Evolutionary conservation across 2,797 vertebrate species (phyloP).

Genomic region (Cyprinella venusta): DNA sequence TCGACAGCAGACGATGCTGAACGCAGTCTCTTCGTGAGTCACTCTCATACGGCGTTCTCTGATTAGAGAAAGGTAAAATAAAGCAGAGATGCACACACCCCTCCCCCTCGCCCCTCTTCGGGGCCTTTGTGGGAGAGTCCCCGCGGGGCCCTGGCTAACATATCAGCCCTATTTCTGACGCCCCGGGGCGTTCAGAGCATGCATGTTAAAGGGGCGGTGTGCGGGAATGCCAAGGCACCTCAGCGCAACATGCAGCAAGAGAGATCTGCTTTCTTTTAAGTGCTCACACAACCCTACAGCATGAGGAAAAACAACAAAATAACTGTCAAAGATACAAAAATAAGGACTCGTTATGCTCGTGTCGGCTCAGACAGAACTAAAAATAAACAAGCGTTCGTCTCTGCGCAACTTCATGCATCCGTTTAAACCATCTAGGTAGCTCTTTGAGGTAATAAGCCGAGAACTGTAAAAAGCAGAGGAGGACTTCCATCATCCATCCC

Average conservation of each 20-base stretch:
- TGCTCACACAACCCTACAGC: slow-evolving; percentile 61
- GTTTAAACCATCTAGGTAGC: slow-evolving; percentile 69
- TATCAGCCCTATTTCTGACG: slow-evolving; percentile 84
- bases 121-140: slow-evolving; percentile 71
- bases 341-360: slow-evolving; percentile 29
- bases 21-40: slow-evolving; percentile 9
- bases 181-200: slow-evolving; percentile 79
- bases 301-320: slow-evolving; percentile 58
- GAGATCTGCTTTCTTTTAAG: slow-evolving; percentile 73
- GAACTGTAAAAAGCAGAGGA: slow-evolving; percentile 73
- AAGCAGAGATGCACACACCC: slow-evolving; percentile 73
- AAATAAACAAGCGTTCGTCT: slow-evolving; percentile 57
- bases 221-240: slow-evolving; percentile 81
- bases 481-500: slow-evolving; percentile 69
- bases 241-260: slow-evolving; percentile 77
- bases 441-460: slow-evolving; percentile 78
- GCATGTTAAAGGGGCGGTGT: slow-evolving; percentile 76
- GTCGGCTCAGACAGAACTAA: slow-evolving; percentile 63
- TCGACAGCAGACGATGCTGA: slow-evolving; percentile 52
- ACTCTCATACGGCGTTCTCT: slow-evolving; percentile 72
- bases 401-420: slow-evolving; percentile 72
- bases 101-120: slow-evolving; percentile 51
- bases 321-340: slow-evolving; percentile 56
- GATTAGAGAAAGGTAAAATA: slow-evolving; percentile 79
- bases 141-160: slow-evolving; percentile 56